Evolutionary conservation across 2,113 vertebrate species (phyloP).

Genomic region (Leucopsar rothschildi): DNA sequence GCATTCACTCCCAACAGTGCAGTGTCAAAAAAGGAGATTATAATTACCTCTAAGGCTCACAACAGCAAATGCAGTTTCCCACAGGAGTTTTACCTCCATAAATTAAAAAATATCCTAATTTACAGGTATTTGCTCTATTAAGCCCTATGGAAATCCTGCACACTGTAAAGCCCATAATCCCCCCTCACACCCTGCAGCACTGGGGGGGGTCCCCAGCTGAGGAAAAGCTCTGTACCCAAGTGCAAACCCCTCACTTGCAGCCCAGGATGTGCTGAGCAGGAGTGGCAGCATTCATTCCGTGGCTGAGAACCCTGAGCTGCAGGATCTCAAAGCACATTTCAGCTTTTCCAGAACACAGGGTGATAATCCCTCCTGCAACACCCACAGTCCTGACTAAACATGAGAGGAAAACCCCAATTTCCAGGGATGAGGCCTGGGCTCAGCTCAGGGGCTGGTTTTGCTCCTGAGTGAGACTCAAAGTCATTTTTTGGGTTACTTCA

Average conservation of each 20-base stretch:
- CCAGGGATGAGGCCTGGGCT: not conserved
- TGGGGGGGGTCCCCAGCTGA: not conserved
- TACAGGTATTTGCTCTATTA: not conserved
- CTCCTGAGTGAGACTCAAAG: not conserved
- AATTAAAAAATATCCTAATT: slow-evolving; percentile 26
- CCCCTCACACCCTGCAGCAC: not conserved
- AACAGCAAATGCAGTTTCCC: not conserved
- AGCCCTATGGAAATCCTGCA: not conserved
- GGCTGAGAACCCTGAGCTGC: fast-evolving
- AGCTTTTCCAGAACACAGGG: not conserved
- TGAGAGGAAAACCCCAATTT: not conserved
- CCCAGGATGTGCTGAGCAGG: not conserved
- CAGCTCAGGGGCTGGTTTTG: not conserved
- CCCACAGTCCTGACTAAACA: not conserved
- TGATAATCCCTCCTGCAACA: not conserved
- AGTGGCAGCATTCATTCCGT: not conserved
- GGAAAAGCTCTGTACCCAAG: not conserved
- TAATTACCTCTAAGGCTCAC: slow-evolving; percentile 43
- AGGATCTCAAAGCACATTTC: not conserved
- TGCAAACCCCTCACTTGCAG: fast-evolving
- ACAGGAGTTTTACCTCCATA: not conserved
- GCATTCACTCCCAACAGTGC: slow-evolving; percentile 9
- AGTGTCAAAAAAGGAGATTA: slow-evolving; percentile 24
- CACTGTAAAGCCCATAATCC: not conserved
- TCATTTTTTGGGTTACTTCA: fast-evolving